phyloP scores from a whole-genome alignment of 2,113 vertebrate genomes.

The Nannobrachium achirus region DNA sequence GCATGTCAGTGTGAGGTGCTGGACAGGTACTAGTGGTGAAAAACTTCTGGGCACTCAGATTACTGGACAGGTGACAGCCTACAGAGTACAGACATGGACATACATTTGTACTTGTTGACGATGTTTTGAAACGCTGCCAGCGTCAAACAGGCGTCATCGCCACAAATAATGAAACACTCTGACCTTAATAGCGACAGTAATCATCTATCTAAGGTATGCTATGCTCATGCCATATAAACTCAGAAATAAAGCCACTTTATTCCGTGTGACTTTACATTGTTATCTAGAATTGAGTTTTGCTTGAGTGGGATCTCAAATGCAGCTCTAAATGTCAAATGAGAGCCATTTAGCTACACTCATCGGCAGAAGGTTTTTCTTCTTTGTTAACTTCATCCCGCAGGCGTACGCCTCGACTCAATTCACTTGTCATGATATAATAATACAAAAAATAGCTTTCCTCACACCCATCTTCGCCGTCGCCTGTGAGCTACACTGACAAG shows the following conservation, averaged over 20 bases:
- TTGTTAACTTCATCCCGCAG: background rate
- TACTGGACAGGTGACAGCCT: too few species aligned
- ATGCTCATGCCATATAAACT: background rate
- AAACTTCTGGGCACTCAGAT: too few species aligned
- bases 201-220: background rate
- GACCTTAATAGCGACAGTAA: background rate
- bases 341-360: background rate
- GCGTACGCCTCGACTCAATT: background rate
- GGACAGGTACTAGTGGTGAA: too few species aligned
- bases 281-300: background rate
- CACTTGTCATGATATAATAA: slow-evolving; percentile 3
- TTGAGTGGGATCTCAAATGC: background rate
- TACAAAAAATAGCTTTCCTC: too few species aligned
- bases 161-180: background rate
- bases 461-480: too few species aligned
- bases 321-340: background rate
- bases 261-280: background rate
- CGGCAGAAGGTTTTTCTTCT: background rate
- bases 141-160: slow-evolving; percentile 1
- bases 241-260: background rate
- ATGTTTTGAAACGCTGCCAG: too few species aligned
- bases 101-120: too few species aligned
- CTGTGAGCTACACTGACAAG: too few species aligned
- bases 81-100: too few species aligned
- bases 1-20: too few species aligned